Conservation (phyloP, 2,113 vertebrate species). For the Balaeniceps rex region DNA sequence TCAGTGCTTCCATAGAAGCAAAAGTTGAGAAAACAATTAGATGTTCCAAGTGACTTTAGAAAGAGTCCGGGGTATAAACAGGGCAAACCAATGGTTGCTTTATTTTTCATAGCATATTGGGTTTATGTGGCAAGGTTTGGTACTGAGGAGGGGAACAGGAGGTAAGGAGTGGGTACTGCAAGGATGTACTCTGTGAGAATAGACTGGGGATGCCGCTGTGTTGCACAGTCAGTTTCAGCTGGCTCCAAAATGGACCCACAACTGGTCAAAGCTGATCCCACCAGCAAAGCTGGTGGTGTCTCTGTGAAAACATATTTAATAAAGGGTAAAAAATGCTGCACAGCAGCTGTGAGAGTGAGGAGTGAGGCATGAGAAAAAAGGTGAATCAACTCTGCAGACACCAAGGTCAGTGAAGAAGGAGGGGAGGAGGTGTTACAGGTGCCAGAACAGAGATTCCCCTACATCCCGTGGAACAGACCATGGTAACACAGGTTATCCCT, state of each 20-base stretch:
- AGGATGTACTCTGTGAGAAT: not conserved
- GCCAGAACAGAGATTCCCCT: not conserved
- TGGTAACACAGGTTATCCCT: not conserved
- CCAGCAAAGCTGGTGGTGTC: not conserved
- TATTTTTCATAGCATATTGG: not conserved
- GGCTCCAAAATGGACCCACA: not conserved
- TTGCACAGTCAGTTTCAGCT: not conserved
- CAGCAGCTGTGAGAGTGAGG: not conserved
- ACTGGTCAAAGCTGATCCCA: not conserved
- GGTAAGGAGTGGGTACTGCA: not conserved
- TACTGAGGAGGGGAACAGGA: rapidly evolving
- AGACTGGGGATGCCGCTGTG: not conserved
- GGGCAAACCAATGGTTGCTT: not conserved
- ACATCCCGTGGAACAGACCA: not conserved
- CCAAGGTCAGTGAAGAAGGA: not conserved
- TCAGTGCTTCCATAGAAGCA: not conserved
- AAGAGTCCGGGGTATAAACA: not conserved
- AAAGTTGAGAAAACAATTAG: not conserved
- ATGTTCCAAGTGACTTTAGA: not conserved
- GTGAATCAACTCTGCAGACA: not conserved
- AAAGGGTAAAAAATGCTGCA: not conserved
- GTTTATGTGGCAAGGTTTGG: not conserved
- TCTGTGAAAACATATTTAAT: not conserved
- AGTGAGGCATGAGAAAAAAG: not conserved
- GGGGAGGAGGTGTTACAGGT: not conserved